Conservation (phyloP, 2,113 vertebrate genomes). For the Leucopsar rothschildi region DNA sequence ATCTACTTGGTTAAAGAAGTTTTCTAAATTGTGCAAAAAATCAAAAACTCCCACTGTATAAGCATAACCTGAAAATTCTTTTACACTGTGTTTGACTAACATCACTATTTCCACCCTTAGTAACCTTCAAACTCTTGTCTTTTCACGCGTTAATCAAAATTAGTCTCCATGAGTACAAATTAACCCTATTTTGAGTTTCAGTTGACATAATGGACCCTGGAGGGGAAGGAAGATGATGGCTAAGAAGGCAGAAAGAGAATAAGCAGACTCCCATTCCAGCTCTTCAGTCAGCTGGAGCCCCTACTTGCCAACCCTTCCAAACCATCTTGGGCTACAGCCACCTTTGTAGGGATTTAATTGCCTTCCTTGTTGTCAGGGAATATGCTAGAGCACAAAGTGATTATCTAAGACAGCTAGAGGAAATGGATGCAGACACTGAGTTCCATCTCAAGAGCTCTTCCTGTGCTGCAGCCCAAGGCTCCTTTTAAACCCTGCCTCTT, state of each 20-base stretch:
- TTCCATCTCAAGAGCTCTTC: neutral
- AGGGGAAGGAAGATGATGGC: neutral
- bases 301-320: neutral
- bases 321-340: neutral
- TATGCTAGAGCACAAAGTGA: accelerated
- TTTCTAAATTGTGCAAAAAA: neutral
- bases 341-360: neutral
- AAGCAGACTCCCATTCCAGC: neutral
- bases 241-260: neutral
- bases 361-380: neutral
- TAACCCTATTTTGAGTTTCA: neutral
- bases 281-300: neutral
- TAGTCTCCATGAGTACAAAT: neutral
- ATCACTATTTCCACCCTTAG: neutral
- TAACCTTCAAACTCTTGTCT: neutral
- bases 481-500: neutral
- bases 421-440: neutral
- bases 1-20: neutral
- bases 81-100: neutral
- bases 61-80: neutral
- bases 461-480: neutral
- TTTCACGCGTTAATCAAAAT: neutral
- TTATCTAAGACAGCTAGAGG: neutral
- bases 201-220: neutral
- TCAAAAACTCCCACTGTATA: neutral